Evolutionary conservation across 2,888 invertebrate species (phyloP).

Genomic region (Aradus depressus): DNA sequence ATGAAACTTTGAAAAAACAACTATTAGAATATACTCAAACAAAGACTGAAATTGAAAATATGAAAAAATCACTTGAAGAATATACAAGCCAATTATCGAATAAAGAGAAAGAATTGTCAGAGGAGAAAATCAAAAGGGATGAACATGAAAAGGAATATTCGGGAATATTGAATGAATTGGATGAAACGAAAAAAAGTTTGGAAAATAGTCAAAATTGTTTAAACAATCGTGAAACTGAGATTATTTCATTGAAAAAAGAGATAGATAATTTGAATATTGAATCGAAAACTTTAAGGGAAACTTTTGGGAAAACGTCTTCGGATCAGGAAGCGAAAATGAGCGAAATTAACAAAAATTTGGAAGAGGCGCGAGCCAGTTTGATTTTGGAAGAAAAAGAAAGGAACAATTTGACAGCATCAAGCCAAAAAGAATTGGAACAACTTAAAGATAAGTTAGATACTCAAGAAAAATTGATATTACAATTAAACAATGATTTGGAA

Average conservation of each 20-base stretch:
- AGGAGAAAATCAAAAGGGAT: slow-evolving; percentile 15
- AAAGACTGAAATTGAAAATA: slow-evolving; percentile 31
- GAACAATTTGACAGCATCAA: slow-evolving; percentile 13
- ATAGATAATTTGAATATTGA: slow-evolving; percentile 28
- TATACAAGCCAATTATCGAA: slow-evolving; percentile 31
- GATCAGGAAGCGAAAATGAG: neutral
- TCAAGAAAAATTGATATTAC: slow-evolving; percentile 27
- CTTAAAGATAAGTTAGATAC: slow-evolving; percentile 13
- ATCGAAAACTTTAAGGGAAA: slow-evolving; percentile 25
- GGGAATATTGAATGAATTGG: slow-evolving; percentile 9
- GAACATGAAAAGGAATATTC: slow-evolving; percentile 13
- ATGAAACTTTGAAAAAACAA: slow-evolving; percentile 20
- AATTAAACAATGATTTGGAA: slow-evolving; percentile 31
- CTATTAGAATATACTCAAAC: slow-evolving; percentile 9
- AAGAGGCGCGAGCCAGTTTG: neutral
- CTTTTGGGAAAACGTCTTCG: neutral
- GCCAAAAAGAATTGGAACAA: slow-evolving; percentile 11
- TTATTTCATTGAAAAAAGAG: slow-evolving; percentile 6
- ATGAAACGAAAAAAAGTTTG: slow-evolving; percentile 8
- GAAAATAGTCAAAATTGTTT: slow-evolving; percentile 3
- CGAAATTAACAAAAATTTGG: neutral
- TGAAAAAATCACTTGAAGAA: slow-evolving; percentile 34
- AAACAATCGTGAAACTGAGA: slow-evolving; percentile 11
- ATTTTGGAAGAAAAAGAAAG: slow-evolving; percentile 29
- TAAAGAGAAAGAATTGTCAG: slow-evolving; percentile 14